Evolutionary conservation across 2,888 invertebrate genomes (phyloP).

Genomic region (Cerastis rubricosa): DNA sequence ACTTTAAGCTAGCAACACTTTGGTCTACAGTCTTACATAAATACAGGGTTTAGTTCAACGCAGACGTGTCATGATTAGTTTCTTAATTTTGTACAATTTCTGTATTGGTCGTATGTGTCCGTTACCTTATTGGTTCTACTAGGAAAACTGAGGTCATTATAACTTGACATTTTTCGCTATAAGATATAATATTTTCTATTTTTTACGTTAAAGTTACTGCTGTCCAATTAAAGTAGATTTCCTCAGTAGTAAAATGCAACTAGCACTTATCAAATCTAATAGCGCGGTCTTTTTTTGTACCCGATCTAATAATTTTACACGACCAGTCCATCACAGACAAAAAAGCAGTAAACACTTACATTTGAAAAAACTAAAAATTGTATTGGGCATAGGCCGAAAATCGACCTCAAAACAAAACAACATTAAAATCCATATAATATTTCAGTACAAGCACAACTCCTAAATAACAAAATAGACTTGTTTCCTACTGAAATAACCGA

Average conservation of each 20-base stretch:
- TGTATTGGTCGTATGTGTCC: not conserved
- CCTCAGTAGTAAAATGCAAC: not conserved
- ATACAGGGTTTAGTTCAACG: conserved; percentile 43
- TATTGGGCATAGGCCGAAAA: no score
- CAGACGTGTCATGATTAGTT: conserved; percentile 40
- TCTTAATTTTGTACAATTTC: conserved; percentile 35
- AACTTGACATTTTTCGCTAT: not conserved
- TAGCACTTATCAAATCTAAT: not conserved
- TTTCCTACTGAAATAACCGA: not conserved
- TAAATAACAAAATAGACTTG: not conserved
- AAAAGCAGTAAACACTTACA: not conserved
- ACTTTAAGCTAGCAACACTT: conserved; percentile 6
- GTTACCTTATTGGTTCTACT: not conserved
- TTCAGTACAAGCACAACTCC: no score
- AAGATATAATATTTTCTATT: not conserved
- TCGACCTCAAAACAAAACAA: no score
- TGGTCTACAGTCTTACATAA: conserved; percentile 34
- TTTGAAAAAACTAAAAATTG: not conserved
- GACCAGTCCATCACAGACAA: not conserved
- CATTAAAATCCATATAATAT: no score
- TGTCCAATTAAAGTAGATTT: not conserved
- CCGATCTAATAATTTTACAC: not conserved
- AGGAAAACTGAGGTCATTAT: not conserved
- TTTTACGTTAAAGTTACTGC: not conserved
- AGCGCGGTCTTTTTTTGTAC: not conserved